Evolutionary conservation across 2,888 invertebrate species (phyloP).

Genomic region (Uloborus plumipes): DNA sequence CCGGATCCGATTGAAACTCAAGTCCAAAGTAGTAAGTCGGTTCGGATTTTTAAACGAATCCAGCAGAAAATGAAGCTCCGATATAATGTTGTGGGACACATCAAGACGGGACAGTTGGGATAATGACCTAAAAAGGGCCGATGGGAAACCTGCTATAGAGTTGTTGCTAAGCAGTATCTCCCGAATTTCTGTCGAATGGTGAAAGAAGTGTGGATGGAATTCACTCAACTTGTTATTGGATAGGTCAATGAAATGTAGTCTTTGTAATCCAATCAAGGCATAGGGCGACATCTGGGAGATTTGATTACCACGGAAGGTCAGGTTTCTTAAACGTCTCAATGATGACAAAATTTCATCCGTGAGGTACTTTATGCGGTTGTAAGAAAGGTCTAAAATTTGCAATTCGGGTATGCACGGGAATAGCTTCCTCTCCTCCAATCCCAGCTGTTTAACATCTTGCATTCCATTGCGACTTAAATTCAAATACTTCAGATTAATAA

Average conservation of each 20-base stretch:
- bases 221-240: slow-evolving; percentile 87
- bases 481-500: slow-evolving; percentile 74
- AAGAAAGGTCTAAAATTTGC: slow-evolving; percentile 78
- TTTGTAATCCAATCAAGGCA: slow-evolving; percentile 83
- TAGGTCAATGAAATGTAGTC: slow-evolving; percentile 85
- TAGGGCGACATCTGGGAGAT: slow-evolving; percentile 78
- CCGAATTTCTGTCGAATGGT: slow-evolving; percentile 81
- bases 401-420: slow-evolving; percentile 69
- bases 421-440: slow-evolving; percentile 61
- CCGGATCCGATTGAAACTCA: slow-evolving; percentile 86
- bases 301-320: slow-evolving; percentile 80
- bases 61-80: slow-evolving; percentile 86
- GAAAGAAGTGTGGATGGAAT: slow-evolving; percentile 86
- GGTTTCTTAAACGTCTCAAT: slow-evolving; percentile 77
- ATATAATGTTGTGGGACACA: slow-evolving; percentile 79
- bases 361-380: slow-evolving; percentile 80
- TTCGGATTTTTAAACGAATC: slow-evolving; percentile 91
- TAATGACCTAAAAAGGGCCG: slow-evolving; percentile 79
- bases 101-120: slow-evolving; percentile 76
- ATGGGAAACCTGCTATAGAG: slow-evolving; percentile 87
- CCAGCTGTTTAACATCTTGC: slow-evolving; percentile 83
- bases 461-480: slow-evolving; percentile 84
- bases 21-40: slow-evolving; percentile 85
- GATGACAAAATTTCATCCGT: slow-evolving; percentile 82
- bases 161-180: slow-evolving; percentile 93